Evolutionary conservation across 2,888 invertebrate species (phyloP), one percentile per base, ranked within the genome.

Genomic region (Micoletzkya japonica): DNA sequence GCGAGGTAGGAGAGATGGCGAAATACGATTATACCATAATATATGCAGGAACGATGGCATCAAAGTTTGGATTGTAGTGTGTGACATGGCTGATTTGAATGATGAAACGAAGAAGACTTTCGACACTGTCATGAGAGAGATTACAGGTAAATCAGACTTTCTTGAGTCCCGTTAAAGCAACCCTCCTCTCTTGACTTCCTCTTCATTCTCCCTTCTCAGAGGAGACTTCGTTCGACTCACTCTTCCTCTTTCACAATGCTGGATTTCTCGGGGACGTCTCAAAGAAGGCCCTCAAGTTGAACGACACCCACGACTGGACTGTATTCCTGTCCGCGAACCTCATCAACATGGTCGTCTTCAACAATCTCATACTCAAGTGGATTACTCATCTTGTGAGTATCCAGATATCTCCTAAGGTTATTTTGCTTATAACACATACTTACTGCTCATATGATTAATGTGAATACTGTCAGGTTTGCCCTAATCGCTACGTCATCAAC

Each of bases 161-260:
- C n/a, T n/a, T n/a, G n/a, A n/a, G n/a, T n/a, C n/a, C n/a, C n/a
- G n/a, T n/a, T n/a, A n/a, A n/a, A n/a, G n/a, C n/a, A n/a, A 20
- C 10, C 44, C 20, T 20, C 44, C 44, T 20, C 44, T 14, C 20
- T 44, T 10, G 44, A 44, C 44, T 44, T 20, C 44, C n/a, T n/a
- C n/a, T n/a, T n/a, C n/a, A n/a, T n/a, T n/a, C n/a, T n/a, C 44
- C 44, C 44, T 44, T 44, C 44, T 44, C 64, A 66, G 64, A 66
- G 37, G 44, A 34, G 10, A 26, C 34, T 17, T 54, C 68, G 24
- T 68, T 44, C 49, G 57, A 57, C 28, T 37, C 57, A 6, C 49
- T 68, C 34, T 58, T 58, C 26, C 58, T 68, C 57, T 57, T 68
- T 50, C 68, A 68, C 68, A 68, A 68, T n/a, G 68, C 68, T 2